Percentiles rank a stretch among this genome's conserved stretches.
Evolutionary conservation across 2,113 vertebrate genomes (phyloP).

Genomic region (Cyanoderma ruficeps): DNA sequence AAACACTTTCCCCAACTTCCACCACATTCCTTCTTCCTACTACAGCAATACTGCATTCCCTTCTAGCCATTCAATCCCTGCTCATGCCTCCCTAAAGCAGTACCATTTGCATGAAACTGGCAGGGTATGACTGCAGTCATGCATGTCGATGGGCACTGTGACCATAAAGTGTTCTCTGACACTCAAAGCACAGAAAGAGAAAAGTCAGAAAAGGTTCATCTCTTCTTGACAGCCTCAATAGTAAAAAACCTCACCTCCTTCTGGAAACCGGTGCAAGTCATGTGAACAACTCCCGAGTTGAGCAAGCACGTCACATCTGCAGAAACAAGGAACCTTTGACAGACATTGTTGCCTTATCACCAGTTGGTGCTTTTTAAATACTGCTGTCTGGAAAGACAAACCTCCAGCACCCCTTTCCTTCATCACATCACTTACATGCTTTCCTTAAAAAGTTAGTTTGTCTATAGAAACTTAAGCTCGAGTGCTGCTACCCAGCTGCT

Average conservation of each 20-base stretch:
- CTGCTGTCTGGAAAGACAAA: neutral
- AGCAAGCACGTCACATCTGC: constrained; percentile 91
- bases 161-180: neutral
- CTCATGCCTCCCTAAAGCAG: neutral
- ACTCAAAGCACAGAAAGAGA: neutral
- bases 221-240: neutral
- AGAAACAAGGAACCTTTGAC: neutral
- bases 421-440: neutral
- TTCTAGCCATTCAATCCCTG: neutral
- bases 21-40: neutral
- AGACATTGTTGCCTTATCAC: neutral
- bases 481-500: neutral
- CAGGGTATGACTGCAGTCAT: neutral
- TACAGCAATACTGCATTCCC: neutral
- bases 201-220: neutral
- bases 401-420: neutral
- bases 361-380: neutral
- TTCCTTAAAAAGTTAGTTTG: no score
- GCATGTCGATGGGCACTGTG: neutral
- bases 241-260: constrained; percentile 82
- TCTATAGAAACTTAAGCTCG: no score
- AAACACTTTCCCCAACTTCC: neutral
- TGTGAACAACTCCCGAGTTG: constrained; percentile 86
- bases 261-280: constrained; percentile 92
- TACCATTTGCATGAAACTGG: neutral